Conservation (phyloP, 2,797 vertebrate genomes). For the Acanthurus tractus region DNA sequence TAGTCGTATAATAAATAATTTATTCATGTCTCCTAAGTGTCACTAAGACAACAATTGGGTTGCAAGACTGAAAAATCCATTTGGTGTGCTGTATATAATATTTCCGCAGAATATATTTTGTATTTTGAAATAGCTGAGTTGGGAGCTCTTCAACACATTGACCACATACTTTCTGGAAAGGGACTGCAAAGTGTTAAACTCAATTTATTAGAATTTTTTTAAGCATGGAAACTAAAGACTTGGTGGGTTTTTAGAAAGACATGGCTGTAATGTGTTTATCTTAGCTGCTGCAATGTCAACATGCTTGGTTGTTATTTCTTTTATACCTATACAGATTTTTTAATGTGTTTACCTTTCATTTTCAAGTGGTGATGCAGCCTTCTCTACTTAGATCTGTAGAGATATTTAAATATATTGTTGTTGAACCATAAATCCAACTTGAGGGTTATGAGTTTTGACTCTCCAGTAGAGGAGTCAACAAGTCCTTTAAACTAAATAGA, state of each 20-base stretch:
- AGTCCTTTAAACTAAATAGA: neutral
- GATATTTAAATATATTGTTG: neutral
- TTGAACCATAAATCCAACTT: neutral
- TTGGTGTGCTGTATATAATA: slow-evolving; percentile 3
- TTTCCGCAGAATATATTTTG: neutral
- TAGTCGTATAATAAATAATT: neutral
- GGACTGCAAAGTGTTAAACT: neutral
- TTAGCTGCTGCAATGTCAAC: neutral
- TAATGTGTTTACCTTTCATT: neutral
- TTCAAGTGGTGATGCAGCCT: neutral
- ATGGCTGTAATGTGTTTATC: neutral
- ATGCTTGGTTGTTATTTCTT: slow-evolving; percentile 1
- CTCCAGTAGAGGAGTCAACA: no score
- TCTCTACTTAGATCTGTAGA: neutral
- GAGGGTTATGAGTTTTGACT: neutral
- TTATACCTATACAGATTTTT: neutral
- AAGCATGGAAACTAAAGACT: neutral
- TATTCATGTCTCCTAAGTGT: neutral
- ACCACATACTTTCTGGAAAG: no score
- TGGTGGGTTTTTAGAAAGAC: neutral
- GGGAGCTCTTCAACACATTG: no score
- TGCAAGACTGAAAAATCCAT: neutral
- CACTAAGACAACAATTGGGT: neutral
- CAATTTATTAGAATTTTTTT: neutral
- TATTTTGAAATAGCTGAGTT: slow-evolving; percentile 2